Conservation (phyloP, 1,140 invertebrate genomes). For the Drosophila jambulina region DNA sequence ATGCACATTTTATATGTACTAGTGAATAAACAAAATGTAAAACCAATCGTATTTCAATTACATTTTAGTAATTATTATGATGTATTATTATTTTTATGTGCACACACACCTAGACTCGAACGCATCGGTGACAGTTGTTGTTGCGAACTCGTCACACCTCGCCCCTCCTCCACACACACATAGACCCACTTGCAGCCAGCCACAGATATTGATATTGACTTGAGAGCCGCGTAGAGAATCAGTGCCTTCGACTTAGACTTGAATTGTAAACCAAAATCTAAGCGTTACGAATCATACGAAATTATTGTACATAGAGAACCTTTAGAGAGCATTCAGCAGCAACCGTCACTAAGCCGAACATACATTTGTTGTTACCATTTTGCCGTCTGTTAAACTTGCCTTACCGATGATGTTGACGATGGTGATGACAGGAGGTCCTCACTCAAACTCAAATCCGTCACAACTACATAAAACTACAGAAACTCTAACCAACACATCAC, state of each 20-base stretch:
- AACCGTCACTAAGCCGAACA: constrained; percentile 52
- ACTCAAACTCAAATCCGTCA: constrained; percentile 68
- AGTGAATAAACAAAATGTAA: constrained; percentile 61
- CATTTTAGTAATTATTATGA: constrained; percentile 81
- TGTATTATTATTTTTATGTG: constrained; percentile 80
- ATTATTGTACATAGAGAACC: constrained; percentile 31
- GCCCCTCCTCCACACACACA: constrained; percentile 31
- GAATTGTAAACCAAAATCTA: constrained; percentile 57
- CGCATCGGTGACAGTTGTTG: constrained; percentile 55
- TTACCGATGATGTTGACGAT: constrained; percentile 53
- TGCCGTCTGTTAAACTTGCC: constrained; percentile 76
- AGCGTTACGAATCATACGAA: constrained; percentile 46
- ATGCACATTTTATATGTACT: constrained; percentile 74
- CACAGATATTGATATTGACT: constrained; percentile 45
- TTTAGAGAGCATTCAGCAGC: constrained; percentile 47
- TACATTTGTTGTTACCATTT: constrained; percentile 47
- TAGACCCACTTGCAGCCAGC: constrained; percentile 12
- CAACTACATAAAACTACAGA: constrained; percentile 38
- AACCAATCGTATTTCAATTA: constrained; percentile 74
- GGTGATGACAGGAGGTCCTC: constrained; percentile 26
- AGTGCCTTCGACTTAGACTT: constrained; percentile 81
- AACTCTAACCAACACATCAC: constrained; percentile 48
- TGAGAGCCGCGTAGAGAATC: constrained; percentile 58
- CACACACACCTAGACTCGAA: constrained; percentile 46
- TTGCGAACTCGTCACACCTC: constrained; percentile 76